These are phyloP conservation scores for Pterocles burchelli DNA, from an alignment of 2,113 vertebrate genomes.

Conservation along the genomic window DNA sequence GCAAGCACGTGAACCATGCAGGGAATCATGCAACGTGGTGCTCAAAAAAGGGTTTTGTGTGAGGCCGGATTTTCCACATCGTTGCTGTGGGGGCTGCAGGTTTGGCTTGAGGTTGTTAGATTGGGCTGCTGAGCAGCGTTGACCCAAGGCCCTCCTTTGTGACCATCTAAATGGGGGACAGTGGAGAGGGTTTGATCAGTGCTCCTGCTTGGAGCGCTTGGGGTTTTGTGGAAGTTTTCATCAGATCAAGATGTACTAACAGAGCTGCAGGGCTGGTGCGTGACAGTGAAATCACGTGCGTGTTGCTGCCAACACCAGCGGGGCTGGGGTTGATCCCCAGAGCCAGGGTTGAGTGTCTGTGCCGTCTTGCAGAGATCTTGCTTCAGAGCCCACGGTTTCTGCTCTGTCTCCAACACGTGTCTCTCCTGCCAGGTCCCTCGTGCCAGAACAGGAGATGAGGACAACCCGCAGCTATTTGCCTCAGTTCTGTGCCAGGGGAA, in stretches of 20 bases:
- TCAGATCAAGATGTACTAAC: accelerated
- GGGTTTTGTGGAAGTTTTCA: accelerated
- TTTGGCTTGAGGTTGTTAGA: background rate
- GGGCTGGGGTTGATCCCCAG: background rate
- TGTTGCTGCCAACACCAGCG: background rate
- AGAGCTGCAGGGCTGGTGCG: background rate
- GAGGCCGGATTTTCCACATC: background rate
- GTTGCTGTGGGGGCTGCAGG: background rate
- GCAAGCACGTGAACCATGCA: background rate
- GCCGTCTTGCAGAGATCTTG: accelerated
- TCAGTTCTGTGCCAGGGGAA: background rate
- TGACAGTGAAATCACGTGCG: accelerated
- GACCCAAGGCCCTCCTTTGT: background rate
- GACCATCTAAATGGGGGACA: background rate
- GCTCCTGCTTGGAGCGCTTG: background rate
- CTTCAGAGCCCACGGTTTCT: background rate
- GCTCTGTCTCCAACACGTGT: background rate
- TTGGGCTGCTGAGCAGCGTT: background rate
- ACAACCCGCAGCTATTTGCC: background rate
- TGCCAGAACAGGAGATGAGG: background rate
- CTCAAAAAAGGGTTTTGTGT: background rate
- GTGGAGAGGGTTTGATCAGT: accelerated
- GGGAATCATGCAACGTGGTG: background rate
- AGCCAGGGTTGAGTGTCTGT: background rate
- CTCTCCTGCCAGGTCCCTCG: background rate